These are phyloP conservation scores for Scarus forsteni DNA, from an alignment of 2,797 vertebrate species.

Conservation along the genomic window DNA sequence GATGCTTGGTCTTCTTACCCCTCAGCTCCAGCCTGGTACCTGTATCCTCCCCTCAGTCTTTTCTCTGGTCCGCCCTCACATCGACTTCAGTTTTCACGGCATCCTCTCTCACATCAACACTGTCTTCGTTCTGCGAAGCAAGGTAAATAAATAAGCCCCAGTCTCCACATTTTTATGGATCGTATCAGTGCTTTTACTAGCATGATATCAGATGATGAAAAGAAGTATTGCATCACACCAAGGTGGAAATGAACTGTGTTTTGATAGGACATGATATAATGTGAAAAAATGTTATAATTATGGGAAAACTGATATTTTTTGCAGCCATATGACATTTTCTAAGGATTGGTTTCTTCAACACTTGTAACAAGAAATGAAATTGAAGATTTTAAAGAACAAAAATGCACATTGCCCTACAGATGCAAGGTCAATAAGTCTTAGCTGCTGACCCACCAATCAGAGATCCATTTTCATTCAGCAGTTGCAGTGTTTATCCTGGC, in stretches of 20 bases:
- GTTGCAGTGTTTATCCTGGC: too few relatives aligned
- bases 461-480: too few relatives aligned
- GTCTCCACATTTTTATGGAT: neutral
- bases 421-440: neutral
- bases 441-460: too few relatives aligned
- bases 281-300: conserved; percentile 18
- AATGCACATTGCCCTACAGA: neutral
- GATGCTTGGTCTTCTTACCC: conserved; percentile 26
- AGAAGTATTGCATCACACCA: conserved; percentile 10
- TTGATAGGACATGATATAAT: conserved; percentile 12
- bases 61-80: conserved; percentile 97
- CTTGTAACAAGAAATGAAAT: conserved; percentile 16
- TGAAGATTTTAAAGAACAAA: neutral
- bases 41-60: conserved; percentile 97
- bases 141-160: conserved; percentile 82
- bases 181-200: neutral
- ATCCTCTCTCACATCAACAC: conserved; percentile 99
- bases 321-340: conserved; percentile 20
- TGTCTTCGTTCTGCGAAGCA: conserved; percentile 96
- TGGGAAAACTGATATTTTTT: conserved; percentile 49
- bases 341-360: neutral
- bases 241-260: conserved; percentile 12
- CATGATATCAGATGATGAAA: neutral
- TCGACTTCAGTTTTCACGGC: conserved; percentile 98
- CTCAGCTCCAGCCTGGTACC: conserved; percentile 94